These are phyloP conservation scores for Steromphala cineraria DNA, from an alignment of 2,888 invertebrate genomes.

Conservation along the genomic window DNA sequence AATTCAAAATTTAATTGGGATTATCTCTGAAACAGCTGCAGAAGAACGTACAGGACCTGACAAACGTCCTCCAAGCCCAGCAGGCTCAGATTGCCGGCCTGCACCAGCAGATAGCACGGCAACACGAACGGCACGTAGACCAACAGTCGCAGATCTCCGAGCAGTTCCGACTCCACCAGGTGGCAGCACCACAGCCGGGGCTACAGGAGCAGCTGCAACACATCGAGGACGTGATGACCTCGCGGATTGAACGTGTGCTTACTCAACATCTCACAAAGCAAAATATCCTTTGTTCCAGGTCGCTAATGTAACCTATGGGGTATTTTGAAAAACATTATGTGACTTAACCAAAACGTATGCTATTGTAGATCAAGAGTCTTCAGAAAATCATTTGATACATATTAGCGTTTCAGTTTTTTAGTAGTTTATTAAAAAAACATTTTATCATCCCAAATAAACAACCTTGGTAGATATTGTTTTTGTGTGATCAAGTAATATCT, in stretches of 20 bases:
- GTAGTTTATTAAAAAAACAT: too few relatives aligned
- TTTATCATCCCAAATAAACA: too few relatives aligned
- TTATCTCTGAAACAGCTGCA: conserved; percentile 52
- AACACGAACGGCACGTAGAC: conserved; percentile 63
- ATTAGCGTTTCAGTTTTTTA: too few relatives aligned
- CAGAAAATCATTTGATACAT: too few relatives aligned
- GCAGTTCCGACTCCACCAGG: conserved; percentile 58
- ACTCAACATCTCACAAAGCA: conserved; percentile 65
- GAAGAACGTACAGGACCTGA: conserved; percentile 53
- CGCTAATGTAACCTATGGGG: not conserved
- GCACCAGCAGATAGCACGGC: conserved; percentile 60
- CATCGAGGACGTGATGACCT: conserved; percentile 64
- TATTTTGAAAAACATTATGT: too few relatives aligned
- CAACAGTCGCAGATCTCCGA: conserved; percentile 59
- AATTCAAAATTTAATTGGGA: not conserved
- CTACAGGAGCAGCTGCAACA: conserved; percentile 67
- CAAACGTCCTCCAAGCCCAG: conserved; percentile 58
- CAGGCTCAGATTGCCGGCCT: conserved; percentile 63
- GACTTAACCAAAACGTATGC: too few relatives aligned
- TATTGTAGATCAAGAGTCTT: too few relatives aligned
- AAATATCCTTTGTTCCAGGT: conserved; percentile 66
- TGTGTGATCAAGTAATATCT: too few relatives aligned
- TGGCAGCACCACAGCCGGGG: conserved; percentile 54
- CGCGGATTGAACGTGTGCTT: conserved; percentile 66
- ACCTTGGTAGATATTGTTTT: too few relatives aligned